Base-by-base conservation (phyloP, 2,797 vertebrate species). In the Pseudochromis fuscus region DNA sequence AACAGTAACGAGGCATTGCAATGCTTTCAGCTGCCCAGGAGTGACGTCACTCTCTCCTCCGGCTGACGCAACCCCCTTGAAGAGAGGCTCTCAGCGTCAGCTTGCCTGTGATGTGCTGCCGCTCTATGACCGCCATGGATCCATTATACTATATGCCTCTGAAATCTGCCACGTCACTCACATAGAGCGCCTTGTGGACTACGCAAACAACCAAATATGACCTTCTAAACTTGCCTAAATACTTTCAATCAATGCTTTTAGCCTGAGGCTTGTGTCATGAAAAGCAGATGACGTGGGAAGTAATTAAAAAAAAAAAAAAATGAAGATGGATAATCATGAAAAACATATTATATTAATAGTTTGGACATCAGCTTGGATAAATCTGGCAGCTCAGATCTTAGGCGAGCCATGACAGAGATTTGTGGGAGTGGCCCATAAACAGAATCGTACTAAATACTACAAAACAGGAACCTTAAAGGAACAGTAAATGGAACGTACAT, bases 21-120 rank as follows among this genome's bases (percentile, higher is more conserved):
- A 73, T 27, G 75, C 64, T 67, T 72, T 81, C 68, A 77, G 85
- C 81, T 84, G 77, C 71, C 57, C 46, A 57, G 37, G 18, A 76
- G 66, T 81, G 79, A 88, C 63, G 62, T 86, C 85, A 86, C 70
- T 27, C 37, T 35, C 67, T 75, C 58, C 72, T 75, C 56, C 33
- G 1, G 64, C 84, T 90, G 87, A 91, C 72, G 79, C 83, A 89
- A 87, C 49, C 60, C 44, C 38, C 40, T 73, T 63, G 64, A 75
- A 82, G 80, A 82, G 77, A 75, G 77, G 75, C 68, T 85, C 70
- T 76, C 28, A 67, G 76, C 66, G 2, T 86, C 83, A 77, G 84
- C 55, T 19, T 25, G 45, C 24, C 65, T 64, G 37, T 78, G 58
- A 85, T 77, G 79, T 61, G 62, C 23, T 49, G 4, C 62, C 50